Evolutionary conservation across 2,113 vertebrate species (phyloP), one percentile per base, ranked within the genome.

Genomic region (Nannospalax galili): DNA sequence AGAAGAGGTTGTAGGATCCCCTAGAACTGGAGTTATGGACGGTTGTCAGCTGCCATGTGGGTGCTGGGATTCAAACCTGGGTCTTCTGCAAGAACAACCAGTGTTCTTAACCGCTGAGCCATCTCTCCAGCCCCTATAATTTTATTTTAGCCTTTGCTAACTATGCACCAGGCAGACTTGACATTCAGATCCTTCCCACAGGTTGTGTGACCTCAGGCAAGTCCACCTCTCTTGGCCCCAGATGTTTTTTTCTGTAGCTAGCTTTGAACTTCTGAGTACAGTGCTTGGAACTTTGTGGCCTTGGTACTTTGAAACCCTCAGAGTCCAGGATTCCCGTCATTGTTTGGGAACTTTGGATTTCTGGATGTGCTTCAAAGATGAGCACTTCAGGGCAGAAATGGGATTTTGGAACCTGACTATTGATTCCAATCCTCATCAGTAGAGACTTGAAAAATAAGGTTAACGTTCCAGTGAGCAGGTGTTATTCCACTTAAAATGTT

Each of bases 251-350:
- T 91, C 72, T 37, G 37, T 79, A 75, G 64, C 58, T 26, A 45
- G 5, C 56, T n/a, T 42, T 60, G 64, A 82, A 56, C 32, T 58
- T 58, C 77, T 85, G 48, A 42, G 14, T 32, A 20, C 3, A 19
- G 19, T 64, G 11, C 16, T 1, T 56, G 52, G 72, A 56, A 30
- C 45, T 40, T 62, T 52, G 37, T 14, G 20, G 20, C 20, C 58
- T 74, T 72, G 58, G 74, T 52, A 75, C 87, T 92, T 78, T n/a
- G 52, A 64, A 91, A 62, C 67, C 64, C 58, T 85, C 48, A 79
- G 82, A 95, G 52, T 65, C 15, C 93, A 82, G 40, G 17, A 12
- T 62, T 48, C 87, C 45, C 48, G 24, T 17, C 12, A 35, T 12
- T n/a, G 19, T 45, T 72, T 86, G 69, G 84, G 93, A 73, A 48